Base-by-base conservation (phyloP, 2,113 vertebrate genomes). In the Nycticorax nycticorax region DNA sequence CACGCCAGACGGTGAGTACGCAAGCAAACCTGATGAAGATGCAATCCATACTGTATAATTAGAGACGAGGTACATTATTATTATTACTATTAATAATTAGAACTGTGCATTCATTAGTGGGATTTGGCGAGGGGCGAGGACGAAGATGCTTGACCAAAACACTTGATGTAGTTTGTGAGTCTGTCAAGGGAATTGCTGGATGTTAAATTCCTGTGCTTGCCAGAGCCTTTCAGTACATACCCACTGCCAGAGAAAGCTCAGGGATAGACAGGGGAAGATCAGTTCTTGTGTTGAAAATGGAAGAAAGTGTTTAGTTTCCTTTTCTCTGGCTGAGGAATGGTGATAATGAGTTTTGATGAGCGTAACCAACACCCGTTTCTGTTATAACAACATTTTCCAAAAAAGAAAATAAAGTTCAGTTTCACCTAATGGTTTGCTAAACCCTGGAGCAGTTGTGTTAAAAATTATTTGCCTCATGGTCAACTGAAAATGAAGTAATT, bases 1-100 rank as follows among this genome's bases (percentile, higher is more conserved):
- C 99, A 9, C 98, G 99, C 32, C 99, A 99, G 41, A 99, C 98
- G 27, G 99, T 99, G 77, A 98, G 99, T 96, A 52, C 20, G 18
- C 5, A 43, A 27, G 52, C 37, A 55, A 55, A 20, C 20, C 39
- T 16, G 14, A 1, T 39, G 60, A 13, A 4, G 55, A 1, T 14
- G 17, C 6, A 3, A 22, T 10, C 62, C 1, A 6, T 24, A 8
- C 26, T 39, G 35, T 10, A 5, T 10, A 21, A 2, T 37, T 24
- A 26, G 77, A 79, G 27, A 14, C 1, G 3, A 19, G 8, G 33
- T n/a, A n/a, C n/a, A n/a, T n/a, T n/a, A n/a, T n/a, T n/a, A n/a
- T n/a, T n/a, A n/a, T n/a, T n/a, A n/a, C n/a, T n/a, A n/a, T n/a
- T n/a, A n/a, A n/a, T n/a, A n/a, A n/a, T n/a, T n/a, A n/a, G n/a